Percentiles rank a stretch among this genome's conserved stretches.
Evolutionary conservation across 2,113 vertebrate genomes (phyloP).

Genomic region (Melozone crissalis): DNA sequence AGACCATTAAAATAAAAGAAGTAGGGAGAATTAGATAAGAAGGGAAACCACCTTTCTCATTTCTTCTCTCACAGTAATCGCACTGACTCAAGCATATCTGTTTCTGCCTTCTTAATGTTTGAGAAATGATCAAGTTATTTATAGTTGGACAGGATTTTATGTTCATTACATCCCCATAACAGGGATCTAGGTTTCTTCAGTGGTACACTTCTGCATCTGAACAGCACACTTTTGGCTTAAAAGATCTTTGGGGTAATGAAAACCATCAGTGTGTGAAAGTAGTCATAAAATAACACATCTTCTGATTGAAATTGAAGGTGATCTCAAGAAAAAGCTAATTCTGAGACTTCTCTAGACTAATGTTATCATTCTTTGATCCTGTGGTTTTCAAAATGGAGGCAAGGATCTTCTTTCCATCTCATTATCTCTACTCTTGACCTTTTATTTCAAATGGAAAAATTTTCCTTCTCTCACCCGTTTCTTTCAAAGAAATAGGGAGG

Average conservation of each 20-base stretch:
- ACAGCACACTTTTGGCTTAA: not conserved
- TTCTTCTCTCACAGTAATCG: not conserved
- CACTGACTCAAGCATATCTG: accelerated
- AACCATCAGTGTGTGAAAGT: not conserved
- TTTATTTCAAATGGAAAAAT: not conserved
- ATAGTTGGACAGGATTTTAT: not conserved
- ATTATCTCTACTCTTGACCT: not conserved
- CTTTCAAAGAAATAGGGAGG: not conserved
- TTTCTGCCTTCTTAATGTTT: not conserved
- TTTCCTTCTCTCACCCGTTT: not conserved
- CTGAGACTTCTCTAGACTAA: not conserved
- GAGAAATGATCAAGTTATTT: not conserved
- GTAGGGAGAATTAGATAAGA: not conserved
- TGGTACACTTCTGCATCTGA: not conserved
- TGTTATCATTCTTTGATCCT: not conserved
- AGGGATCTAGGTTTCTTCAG: not conserved
- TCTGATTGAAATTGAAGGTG: not conserved
- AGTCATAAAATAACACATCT: not conserved
- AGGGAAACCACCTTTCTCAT: not conserved
- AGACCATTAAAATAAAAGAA: not conserved
- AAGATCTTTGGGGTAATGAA: not conserved
- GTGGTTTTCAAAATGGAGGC: not conserved
- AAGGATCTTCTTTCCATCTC: not conserved
- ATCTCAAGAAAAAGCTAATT: not conserved
- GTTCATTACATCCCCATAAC: not conserved